A percentile compares a stretch with the other conserved stretches of the same genome.
phyloP scores from a whole-genome alignment of 1,140 invertebrate genomes.

The Drosophila kanapiae region DNA sequence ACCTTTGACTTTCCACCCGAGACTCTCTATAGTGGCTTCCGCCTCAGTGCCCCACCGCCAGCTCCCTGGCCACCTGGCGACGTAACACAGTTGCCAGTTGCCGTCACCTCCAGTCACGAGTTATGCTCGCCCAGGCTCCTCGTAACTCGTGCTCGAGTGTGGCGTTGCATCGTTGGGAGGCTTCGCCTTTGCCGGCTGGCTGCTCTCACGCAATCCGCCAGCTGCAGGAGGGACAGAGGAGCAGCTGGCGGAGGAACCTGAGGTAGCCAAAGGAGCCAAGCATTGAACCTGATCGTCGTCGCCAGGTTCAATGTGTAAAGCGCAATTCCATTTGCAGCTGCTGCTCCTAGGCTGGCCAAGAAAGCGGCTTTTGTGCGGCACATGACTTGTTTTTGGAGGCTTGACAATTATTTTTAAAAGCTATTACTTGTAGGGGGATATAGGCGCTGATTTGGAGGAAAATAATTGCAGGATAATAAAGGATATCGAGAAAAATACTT shows the following conservation, averaged over 20 bases:
- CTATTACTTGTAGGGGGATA: not conserved
- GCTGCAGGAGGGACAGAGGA: slow-evolving; percentile 4
- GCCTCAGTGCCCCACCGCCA: slow-evolving; percentile 18
- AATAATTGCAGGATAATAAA: not conserved
- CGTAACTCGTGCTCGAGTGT: slow-evolving; percentile 35
- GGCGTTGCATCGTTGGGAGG: slow-evolving; percentile 37
- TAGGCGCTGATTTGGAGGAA: not conserved
- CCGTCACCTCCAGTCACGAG: slow-evolving; percentile 43
- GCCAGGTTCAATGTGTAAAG: slow-evolving; percentile 56
- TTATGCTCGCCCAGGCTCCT: slow-evolving; percentile 21
- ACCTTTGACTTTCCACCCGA: slow-evolving; percentile 48
- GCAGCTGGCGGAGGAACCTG: not conserved
- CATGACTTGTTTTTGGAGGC: slow-evolving; percentile 7
- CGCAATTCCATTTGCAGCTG: slow-evolving; percentile 36
- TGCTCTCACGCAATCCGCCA: slow-evolving; percentile 55
- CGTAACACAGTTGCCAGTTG: slow-evolving; percentile 52
- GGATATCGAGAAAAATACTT: not conserved
- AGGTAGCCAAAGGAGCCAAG: slow-evolving; percentile 30
- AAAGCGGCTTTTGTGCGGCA: not conserved
- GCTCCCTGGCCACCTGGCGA: slow-evolving; percentile 30
- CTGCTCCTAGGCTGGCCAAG: slow-evolving; percentile 15
- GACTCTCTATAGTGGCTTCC: slow-evolving; percentile 31
- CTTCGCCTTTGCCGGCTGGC: slow-evolving; percentile 52
- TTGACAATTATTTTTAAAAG: not conserved
- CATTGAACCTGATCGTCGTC: slow-evolving; percentile 70